These are phyloP conservation scores for Crenuchus spilurus DNA, from an alignment of 2,797 vertebrate species.

Conservation along the genomic window DNA sequence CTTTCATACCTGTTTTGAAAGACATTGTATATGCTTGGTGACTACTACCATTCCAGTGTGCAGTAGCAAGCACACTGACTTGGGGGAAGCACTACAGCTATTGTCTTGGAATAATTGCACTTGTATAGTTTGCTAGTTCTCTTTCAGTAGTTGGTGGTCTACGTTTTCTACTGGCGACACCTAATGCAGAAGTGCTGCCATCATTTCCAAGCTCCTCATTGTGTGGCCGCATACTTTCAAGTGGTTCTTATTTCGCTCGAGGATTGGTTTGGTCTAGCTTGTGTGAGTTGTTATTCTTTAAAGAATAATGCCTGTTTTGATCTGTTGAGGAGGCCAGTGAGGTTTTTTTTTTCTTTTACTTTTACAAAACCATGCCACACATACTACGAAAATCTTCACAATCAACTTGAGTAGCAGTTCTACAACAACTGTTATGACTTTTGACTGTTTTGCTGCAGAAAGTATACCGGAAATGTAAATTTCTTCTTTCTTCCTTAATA, in stretches of 20 bases:
- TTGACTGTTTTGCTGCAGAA: neutral
- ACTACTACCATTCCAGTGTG: slow-evolving; percentile 43
- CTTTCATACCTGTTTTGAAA: slow-evolving; percentile 55
- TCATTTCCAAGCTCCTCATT: slow-evolving; percentile 47
- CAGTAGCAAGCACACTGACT: slow-evolving; percentile 37
- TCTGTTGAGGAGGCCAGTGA: neutral
- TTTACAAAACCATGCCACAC: neutral
- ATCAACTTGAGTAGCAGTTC: too few relatives aligned
- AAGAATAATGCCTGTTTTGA: neutral
- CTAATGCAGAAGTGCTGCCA: slow-evolving; percentile 55
- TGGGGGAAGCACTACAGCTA: slow-evolving; percentile 44
- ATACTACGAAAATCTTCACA: too few relatives aligned
- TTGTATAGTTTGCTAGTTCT: slow-evolving; percentile 51
- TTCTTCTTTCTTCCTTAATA: neutral
- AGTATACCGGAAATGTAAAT: neutral
- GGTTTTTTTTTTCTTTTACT: neutral
- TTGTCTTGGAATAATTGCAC: slow-evolving; percentile 57
- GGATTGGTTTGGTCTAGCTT: slow-evolving; percentile 40
- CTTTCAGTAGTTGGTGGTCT: slow-evolving; percentile 58
- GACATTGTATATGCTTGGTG: slow-evolving; percentile 22
- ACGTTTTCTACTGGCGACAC: slow-evolving; percentile 49
- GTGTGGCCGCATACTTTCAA: slow-evolving; percentile 52
- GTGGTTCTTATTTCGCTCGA: slow-evolving; percentile 45
- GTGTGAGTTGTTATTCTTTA: slow-evolving; percentile 40
- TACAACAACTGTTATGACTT: too few relatives aligned